These are phyloP conservation scores for Chrysoperla carnea DNA, from an alignment of 1,140 invertebrate species.

Conservation along the genomic window DNA sequence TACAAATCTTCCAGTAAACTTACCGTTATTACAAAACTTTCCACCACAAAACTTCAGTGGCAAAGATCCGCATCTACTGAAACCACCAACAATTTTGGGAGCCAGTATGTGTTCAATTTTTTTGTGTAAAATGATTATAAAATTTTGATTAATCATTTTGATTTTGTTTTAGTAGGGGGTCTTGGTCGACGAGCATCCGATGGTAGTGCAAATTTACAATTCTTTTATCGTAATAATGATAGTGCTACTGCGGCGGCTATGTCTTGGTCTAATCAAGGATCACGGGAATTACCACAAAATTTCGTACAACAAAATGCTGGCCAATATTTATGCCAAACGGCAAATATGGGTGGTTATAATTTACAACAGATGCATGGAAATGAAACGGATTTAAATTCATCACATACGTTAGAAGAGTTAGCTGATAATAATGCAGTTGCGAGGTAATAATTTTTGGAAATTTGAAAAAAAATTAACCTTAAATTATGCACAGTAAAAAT, in stretches of 20 bases:
- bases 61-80: conserved; percentile 85
- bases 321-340: neutral
- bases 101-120: conserved; percentile 41
- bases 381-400: neutral
- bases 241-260: conserved; percentile 14
- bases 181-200: conserved; percentile 87
- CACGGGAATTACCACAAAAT: neutral
- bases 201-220: conserved; percentile 84
- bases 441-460: conserved; percentile 22
- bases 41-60: conserved; percentile 71
- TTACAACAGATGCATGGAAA: neutral
- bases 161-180: conserved; percentile 36
- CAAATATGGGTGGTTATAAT: neutral
- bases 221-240: conserved; percentile 29
- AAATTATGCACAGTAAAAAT: no score
- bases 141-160: neutral
- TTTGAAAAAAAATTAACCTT: no score
- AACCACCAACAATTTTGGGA: conserved; percentile 76
- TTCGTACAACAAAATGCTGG: neutral
- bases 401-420: conserved; percentile 20
- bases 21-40: conserved; percentile 56
- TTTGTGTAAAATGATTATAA: neutral
- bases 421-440: conserved; percentile 28
- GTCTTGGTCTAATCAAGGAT: neutral
- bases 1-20: conserved; percentile 51